phyloP scores from a whole-genome alignment of 2,888 invertebrate genomes.

The Dicyrtoma fusca region DNA sequence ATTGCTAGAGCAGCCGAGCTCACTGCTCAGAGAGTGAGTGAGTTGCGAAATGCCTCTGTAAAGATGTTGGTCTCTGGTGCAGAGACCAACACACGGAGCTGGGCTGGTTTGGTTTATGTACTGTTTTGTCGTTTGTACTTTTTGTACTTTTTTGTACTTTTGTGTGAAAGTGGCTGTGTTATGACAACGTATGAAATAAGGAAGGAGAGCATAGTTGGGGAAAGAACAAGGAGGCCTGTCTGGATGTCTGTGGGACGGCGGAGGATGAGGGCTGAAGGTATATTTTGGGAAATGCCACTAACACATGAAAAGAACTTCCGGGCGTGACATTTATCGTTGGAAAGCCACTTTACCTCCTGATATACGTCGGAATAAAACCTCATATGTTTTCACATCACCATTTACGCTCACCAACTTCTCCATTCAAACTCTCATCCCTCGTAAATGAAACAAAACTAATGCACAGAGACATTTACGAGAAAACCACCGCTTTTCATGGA shows the following conservation, averaged over 20 bases:
- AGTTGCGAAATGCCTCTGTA: no score
- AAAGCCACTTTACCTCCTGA: constrained; percentile 44
- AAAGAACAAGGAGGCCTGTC: background rate
- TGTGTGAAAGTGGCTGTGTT: no score
- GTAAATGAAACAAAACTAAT: constrained; percentile 32
- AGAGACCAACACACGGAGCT: no score
- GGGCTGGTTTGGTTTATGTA: no score
- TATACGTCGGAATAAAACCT: constrained; percentile 42
- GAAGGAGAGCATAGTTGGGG: no score
- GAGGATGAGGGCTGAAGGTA: constrained; percentile 24
- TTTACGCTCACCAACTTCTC: constrained; percentile 11
- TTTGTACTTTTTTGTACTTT: no score
- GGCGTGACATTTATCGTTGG: constrained; percentile 47
- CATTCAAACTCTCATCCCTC: constrained; percentile 29
- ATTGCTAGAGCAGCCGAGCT: no score
- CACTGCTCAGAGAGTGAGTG: no score
- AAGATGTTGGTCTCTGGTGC: no score
- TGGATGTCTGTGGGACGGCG: background rate
- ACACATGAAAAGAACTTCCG: constrained; percentile 50
- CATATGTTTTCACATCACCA: constrained; percentile 38
- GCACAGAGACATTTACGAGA: constrained; percentile 37
- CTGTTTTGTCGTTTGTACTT: no score
- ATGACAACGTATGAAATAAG: no score
- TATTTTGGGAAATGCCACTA: constrained; percentile 47
- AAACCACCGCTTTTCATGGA: constrained; percentile 18